Conservation (phyloP, 2,888 invertebrate genomes). For the Amphipyra tragopoginis region DNA sequence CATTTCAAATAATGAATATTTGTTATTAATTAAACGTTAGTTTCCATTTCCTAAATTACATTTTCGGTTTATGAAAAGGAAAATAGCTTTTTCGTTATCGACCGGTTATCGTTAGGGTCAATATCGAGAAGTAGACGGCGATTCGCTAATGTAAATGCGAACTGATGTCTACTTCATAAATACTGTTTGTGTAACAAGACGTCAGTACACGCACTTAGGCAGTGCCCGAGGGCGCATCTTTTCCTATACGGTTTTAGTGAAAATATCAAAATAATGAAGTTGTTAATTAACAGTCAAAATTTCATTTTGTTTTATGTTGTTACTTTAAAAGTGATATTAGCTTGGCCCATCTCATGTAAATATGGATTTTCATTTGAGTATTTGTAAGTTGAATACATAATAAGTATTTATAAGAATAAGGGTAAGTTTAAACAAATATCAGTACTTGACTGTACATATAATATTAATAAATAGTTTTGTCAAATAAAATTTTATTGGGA, state of each 20-base stretch:
- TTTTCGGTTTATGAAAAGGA: conserved; percentile 14
- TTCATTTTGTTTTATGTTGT: conserved; percentile 20
- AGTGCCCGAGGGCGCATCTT: conserved; percentile 30
- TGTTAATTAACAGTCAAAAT: conserved; percentile 36
- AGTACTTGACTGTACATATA: too few relatives aligned
- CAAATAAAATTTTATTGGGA: too few relatives aligned
- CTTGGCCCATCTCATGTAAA: conserved; percentile 35
- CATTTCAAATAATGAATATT: too few relatives aligned
- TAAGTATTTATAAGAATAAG: conserved; percentile 1
- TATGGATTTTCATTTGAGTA: conserved; percentile 37
- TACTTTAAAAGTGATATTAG: conserved; percentile 26
- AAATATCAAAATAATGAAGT: conserved; percentile 46
- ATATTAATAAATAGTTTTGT: too few relatives aligned
- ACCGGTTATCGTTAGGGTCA: conserved; percentile 53
- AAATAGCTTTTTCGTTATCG: conserved; percentile 18
- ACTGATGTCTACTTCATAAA: conserved; percentile 37
- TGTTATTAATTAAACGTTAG: not conserved
- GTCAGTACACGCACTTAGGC: conserved; percentile 37
- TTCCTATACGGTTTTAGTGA: conserved; percentile 13
- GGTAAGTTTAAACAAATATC: not conserved
- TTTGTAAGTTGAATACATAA: conserved; percentile 49
- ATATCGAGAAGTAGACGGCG: conserved; percentile 64
- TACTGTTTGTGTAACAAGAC: conserved; percentile 26
- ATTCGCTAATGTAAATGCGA: conserved; percentile 36
- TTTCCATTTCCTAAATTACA: conserved; percentile 1